Evolutionary conservation across 2,113 vertebrate species (phyloP), one percentile per base, ranked within the genome.

Genomic region (Rhinogobius similis): DNA sequence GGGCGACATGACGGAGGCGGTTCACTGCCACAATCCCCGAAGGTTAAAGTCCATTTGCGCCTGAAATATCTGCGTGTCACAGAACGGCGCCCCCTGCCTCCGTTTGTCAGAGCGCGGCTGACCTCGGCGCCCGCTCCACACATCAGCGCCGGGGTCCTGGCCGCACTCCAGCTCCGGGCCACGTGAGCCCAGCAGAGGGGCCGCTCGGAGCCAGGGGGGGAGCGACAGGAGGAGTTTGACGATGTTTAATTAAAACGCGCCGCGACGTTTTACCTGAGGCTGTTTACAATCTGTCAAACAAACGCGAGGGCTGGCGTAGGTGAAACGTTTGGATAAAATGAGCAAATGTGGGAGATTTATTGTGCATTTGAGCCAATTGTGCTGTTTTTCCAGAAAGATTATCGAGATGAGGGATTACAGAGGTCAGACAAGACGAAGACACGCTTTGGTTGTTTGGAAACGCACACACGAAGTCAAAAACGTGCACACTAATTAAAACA

Each of bases 151-250:
- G 39, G 64, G 44, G 72, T 55, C 52, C 77, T 85, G 89, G 89
- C 81, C 70, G 77, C 86, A 76, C 82, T 89, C 85, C 87, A 87
- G 87, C 79, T 86, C 84, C 20, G 67, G 73, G 72, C 83, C 69
- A 89, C 87, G 88, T 85, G 88, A 91, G 86, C 78, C 85, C 80
- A 72, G 69, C 70, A 85, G 82, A 69, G 77, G 75, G 5, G 9
- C 16, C 16, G 7, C 43, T 46, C 43, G 6, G 46, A 50, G n/a
- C 46, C 46, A 83, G 77, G 72, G n/a, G n/a, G n/a, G n/a, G n/a
- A n/a, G n/a, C n/a, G n/a, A n/a, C n/a, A n/a, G n/a, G n/a, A n/a
- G n/a, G n/a, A n/a, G n/a, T n/a, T n/a, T n/a, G n/a, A n/a, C n/a
- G n/a, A n/a, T n/a, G n/a, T n/a, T n/a, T n/a, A n/a, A n/a, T n/a